A percentile compares a stretch with the other conserved stretches of the same genome.
Evolutionary conservation across 2,888 invertebrate genomes (phyloP).

Genomic region (Stenichneumon culpator): DNA sequence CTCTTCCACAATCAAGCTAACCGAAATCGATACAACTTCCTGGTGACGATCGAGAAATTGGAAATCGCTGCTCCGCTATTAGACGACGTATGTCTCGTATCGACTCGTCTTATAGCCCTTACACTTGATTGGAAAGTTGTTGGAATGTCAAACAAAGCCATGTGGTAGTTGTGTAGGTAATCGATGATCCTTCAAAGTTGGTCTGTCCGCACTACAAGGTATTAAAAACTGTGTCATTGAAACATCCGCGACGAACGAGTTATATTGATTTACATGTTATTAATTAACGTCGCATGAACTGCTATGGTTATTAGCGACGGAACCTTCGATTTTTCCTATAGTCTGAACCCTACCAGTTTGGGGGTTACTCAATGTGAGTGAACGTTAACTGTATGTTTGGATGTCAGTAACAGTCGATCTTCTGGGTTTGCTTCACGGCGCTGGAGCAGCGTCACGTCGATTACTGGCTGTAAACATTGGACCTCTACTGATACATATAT

Average conservation of each 20-base stretch:
- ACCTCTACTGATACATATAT: too few relatives aligned
- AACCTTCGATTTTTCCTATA: too few relatives aligned
- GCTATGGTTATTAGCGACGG: too few relatives aligned
- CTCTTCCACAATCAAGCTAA: slow-evolving; percentile 50
- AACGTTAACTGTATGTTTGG: too few relatives aligned
- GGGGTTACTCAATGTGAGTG: too few relatives aligned
- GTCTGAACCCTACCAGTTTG: too few relatives aligned
- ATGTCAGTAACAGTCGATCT: too few relatives aligned
- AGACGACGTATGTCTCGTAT: slow-evolving; percentile 15
- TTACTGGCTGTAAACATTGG: too few relatives aligned
- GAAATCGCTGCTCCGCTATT: slow-evolving; percentile 47
- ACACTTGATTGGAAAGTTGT: neutral
- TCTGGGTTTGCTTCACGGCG: too few relatives aligned
- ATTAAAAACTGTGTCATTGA: neutral
- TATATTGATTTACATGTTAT: too few relatives aligned
- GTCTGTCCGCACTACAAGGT: neutral
- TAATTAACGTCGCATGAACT: too few relatives aligned
- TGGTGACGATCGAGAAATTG: slow-evolving; percentile 57
- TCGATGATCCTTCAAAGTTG: slow-evolving; percentile 5
- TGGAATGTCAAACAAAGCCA: neutral
- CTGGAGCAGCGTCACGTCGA: too few relatives aligned
- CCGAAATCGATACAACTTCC: slow-evolving; percentile 58
- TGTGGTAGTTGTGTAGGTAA: neutral
- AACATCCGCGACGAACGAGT: neutral
- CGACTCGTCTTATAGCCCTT: slow-evolving; percentile 20